Evolutionary conservation across 2,888 invertebrate genomes (phyloP).

Genomic region (Cryptus viduatorius): DNA sequence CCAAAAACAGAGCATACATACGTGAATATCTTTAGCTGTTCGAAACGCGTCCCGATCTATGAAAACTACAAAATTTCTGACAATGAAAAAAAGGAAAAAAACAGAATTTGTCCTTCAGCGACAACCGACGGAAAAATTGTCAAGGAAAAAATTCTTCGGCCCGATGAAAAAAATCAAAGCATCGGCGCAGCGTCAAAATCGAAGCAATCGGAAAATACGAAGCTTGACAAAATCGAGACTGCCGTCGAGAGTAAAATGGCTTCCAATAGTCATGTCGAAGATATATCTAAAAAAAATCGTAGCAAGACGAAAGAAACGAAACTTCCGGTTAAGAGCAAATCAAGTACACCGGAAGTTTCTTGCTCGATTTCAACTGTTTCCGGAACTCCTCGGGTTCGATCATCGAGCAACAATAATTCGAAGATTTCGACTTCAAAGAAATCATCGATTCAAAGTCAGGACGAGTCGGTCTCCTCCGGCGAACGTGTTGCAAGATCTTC

Average conservation of each 20-base stretch:
- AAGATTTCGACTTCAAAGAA: slow-evolving; percentile 5
- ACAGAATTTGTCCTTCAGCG: not conserved
- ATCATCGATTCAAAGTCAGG: not conserved
- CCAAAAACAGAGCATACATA: slow-evolving; percentile 71
- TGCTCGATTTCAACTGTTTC: slow-evolving; percentile 13
- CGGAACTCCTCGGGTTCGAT: slow-evolving; percentile 12
- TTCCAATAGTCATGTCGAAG: not conserved
- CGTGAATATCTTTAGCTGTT: slow-evolving; percentile 74
- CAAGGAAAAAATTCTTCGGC: slow-evolving; percentile 1
- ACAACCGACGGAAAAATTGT: not conserved
- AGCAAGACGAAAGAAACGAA: slow-evolving; percentile 32
- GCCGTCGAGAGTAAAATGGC: slow-evolving; percentile 1
- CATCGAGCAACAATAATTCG: slow-evolving; percentile 6
- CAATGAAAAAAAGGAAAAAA: not conserved
- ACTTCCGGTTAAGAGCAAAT: not conserved
- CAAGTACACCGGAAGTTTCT: not conserved
- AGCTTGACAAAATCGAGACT: slow-evolving; percentile 10
- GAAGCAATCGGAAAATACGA: slow-evolving; percentile 18
- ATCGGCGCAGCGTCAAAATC: slow-evolving; percentile 6
- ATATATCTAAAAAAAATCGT: slow-evolving; percentile 10
- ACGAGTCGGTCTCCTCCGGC: slow-evolving; percentile 21
- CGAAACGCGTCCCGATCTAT: slow-evolving; percentile 73
- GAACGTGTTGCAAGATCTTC: slow-evolving; percentile 38
- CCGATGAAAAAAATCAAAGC: slow-evolving; percentile 28
- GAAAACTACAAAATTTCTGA: slow-evolving; percentile 72